These are phyloP conservation scores for Chouioia cunea DNA, from an alignment of 2,888 invertebrate species.

Conservation along the genomic window DNA sequence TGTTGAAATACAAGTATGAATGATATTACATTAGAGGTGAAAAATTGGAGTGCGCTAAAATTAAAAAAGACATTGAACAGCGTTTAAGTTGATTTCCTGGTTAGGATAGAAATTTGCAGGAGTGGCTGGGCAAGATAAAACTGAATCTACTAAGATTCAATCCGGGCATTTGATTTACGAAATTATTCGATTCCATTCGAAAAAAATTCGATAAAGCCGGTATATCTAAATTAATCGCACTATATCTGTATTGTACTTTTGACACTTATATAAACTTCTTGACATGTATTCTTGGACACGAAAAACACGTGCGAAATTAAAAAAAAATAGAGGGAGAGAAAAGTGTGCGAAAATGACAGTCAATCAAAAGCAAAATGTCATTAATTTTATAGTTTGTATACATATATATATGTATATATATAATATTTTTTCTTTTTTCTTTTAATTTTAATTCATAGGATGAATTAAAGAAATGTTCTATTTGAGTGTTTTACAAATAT, in stretches of 20 bases:
- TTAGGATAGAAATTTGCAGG: background rate
- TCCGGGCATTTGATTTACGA: constrained; percentile 31
- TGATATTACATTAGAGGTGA: constrained; percentile 45
- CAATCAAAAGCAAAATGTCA: constrained; percentile 21
- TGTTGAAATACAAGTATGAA: constrained; percentile 35
- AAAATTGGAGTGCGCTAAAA: constrained; percentile 41
- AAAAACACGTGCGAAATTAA: constrained; percentile 14
- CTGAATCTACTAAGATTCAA: constrained; percentile 17
- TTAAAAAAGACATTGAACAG: constrained; percentile 4
- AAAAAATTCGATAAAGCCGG: constrained; percentile 22
- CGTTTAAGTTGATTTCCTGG: constrained; percentile 26
- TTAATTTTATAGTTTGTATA: constrained; percentile 45
- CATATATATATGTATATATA: too few species aligned
- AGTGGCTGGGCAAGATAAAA: constrained; percentile 15
- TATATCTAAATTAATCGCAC: constrained; percentile 42
- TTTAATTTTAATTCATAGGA: constrained; percentile 36
- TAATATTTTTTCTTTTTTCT: constrained; percentile 26
- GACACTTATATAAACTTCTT: constrained; percentile 32
- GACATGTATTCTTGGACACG: constrained; percentile 27
- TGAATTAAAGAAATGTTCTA: constrained; percentile 39
- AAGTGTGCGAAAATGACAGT: constrained; percentile 32
- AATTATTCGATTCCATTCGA: constrained; percentile 35
- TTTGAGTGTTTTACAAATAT: constrained; percentile 37
- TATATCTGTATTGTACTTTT: constrained; percentile 7
- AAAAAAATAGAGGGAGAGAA: constrained; percentile 34